Evolutionary conservation across 2,797 vertebrate species (phyloP), one percentile per base, ranked within the genome.

Genomic region (Ispidina lecontei): DNA sequence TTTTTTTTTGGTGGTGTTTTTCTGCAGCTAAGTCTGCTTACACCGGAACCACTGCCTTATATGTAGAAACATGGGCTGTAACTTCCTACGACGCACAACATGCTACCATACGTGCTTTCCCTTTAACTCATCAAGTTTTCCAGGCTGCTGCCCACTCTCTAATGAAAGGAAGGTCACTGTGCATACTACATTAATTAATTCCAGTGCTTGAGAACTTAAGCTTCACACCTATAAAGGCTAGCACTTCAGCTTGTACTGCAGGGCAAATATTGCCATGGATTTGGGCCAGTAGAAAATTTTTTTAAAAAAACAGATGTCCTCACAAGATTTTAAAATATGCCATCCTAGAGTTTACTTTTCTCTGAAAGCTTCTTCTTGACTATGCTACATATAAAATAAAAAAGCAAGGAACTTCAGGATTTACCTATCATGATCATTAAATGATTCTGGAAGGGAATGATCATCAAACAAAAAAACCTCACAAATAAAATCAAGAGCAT

Each of bases 11-110:
- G 19, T 62, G 28, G 74, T 77, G 58, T 72, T 76, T 65, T 91
- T 59, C 60, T 70, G 49, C 83, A 87, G 80, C 82, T 17, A 37
- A 68, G 25, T 71, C 63, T 35, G 8, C 77, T 84, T 94, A 75
- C 84, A 81, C 94, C 94, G 94, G 97, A 98, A 97, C 59, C 1
- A 21, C 67, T 28, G 35, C 97, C 97, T 97, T 97, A 96, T 97
- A 97, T 96, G 97, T 89, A 89, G 55, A 94, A 94, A 33, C 10
- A 43, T 1, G 28, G 73, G 60, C 55, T 75, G 21, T 16, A 58
- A 58, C 89, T 95, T 97, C 96, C 96, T 96, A 14, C 67, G 90
- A 95, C 93, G 74, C 84, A 74, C 93, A 91, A 69, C 72, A 29
- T 15, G 35, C 72, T 93, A 29, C 52, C 44, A 47, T 64, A 62